phyloP scores from a whole-genome alignment of 2,888 invertebrate species.

The Tupiocoris notatus region DNA sequence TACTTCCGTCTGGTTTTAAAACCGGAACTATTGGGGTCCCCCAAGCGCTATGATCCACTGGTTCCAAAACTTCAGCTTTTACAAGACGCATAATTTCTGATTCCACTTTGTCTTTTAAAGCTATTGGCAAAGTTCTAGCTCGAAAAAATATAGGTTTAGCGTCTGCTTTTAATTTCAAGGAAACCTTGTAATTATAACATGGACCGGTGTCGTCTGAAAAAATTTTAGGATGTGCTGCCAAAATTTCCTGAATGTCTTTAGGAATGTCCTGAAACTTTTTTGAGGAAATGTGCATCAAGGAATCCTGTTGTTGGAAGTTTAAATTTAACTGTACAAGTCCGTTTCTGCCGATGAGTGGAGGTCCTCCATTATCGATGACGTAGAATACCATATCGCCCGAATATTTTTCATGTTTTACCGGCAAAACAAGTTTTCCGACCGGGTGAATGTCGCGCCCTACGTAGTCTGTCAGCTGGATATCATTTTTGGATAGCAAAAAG shows the following conservation, averaged over 20 bases:
- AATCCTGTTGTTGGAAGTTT: too few species aligned
- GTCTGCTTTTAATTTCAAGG: conserved; percentile 2
- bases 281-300: too few species aligned
- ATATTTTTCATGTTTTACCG: too few species aligned
- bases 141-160: conserved; percentile 48
- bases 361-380: too few species aligned
- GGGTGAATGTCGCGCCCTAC: too few species aligned
- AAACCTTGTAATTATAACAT: not conserved
- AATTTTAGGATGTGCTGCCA: not conserved
- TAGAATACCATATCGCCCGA: too few species aligned
- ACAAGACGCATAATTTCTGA: conserved; percentile 48
- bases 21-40: conserved; percentile 53
- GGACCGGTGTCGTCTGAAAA: not conserved
- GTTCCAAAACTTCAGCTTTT: conserved; percentile 46
- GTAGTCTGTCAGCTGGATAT: too few species aligned
- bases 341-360: conserved; percentile 16
- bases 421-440: too few species aligned
- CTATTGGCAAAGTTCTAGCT: conserved; percentile 50
- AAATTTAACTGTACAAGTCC: not conserved
- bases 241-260: not conserved
- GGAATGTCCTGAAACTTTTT: too few species aligned
- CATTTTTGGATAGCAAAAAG: too few species aligned
- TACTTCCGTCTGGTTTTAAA: conserved; percentile 51
- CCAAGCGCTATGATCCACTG: conserved; percentile 50
- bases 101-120: conserved; percentile 48